These are phyloP conservation scores for Drymonia ruficornis DNA, from an alignment of 2,888 invertebrate genomes.

Conservation along the genomic window DNA sequence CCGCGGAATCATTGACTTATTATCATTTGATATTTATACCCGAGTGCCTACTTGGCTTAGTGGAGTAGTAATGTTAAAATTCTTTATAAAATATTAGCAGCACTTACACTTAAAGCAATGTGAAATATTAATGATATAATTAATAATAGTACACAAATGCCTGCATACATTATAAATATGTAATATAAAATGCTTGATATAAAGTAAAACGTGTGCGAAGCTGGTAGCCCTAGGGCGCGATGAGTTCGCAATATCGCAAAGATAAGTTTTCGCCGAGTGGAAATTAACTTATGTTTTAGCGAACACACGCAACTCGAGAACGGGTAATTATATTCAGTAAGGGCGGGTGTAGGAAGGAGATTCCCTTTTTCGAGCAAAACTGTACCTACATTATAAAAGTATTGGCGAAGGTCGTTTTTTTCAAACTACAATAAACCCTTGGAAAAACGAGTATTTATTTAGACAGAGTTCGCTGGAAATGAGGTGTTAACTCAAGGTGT, in stretches of 20 bases:
- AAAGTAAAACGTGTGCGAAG: not conserved
- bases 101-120: no score
- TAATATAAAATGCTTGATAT: not conserved
- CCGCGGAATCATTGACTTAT: no score
- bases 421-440: not conserved
- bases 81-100: no score
- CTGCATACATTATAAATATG: not conserved
- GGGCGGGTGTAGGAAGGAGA: not conserved
- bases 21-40: no score
- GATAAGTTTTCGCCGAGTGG: slow-evolving; percentile 6
- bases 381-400: not conserved
- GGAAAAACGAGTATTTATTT: not conserved
- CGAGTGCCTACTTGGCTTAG: no score
- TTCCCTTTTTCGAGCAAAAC: not conserved
- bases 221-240: slow-evolving; percentile 4
- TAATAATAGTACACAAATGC: no score
- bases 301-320: slow-evolving; percentile 4
- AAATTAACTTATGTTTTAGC: slow-evolving; percentile 10
- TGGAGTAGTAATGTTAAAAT: no score
- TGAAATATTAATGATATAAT: no score
- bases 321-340: slow-evolving; percentile 5
- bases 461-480: no score
- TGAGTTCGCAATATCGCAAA: slow-evolving; percentile 7
- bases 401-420: not conserved
- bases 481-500: no score